A percentile compares a stretch with the other conserved stretches of the same genome.
phyloP scores from a whole-genome alignment of 2,113 vertebrate genomes.

The Toxotes chatareus region DNA sequence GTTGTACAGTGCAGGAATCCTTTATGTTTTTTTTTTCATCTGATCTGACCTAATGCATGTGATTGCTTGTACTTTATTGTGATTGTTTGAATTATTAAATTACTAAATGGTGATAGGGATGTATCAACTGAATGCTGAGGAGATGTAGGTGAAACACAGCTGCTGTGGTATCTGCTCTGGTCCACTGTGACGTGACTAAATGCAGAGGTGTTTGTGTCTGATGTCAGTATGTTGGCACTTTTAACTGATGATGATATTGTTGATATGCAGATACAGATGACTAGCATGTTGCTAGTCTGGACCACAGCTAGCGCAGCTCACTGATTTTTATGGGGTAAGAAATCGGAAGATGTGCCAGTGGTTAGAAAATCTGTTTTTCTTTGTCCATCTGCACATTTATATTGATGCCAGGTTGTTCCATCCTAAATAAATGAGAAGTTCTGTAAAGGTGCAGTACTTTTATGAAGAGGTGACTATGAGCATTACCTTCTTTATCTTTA shows the following conservation, averaged over 20 bases:
- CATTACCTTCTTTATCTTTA: background rate
- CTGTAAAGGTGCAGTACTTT: background rate
- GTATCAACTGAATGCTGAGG: background rate
- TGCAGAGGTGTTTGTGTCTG: background rate
- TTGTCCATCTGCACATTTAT: background rate
- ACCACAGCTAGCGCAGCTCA: background rate
- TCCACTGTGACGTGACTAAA: conserved; percentile 9
- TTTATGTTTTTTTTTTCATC: background rate
- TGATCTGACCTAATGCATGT: background rate
- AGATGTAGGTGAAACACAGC: background rate
- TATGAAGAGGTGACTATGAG: background rate
- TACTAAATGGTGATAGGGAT: background rate
- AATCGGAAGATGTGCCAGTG: conserved; percentile 14
- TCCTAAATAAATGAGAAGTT: background rate
- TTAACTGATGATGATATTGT: background rate
- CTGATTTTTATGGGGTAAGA: background rate
- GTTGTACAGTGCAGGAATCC: background rate
- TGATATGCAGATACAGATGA: background rate
- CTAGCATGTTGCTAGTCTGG: background rate
- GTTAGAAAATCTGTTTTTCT: background rate
- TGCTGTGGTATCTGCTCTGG: background rate
- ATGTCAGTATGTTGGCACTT: background rate
- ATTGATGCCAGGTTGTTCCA: background rate
- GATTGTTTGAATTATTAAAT: background rate
- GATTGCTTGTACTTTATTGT: background rate